Evolutionary conservation across 2,797 vertebrate species (phyloP).

Genomic region (Cercopithecus hamlyni): DNA sequence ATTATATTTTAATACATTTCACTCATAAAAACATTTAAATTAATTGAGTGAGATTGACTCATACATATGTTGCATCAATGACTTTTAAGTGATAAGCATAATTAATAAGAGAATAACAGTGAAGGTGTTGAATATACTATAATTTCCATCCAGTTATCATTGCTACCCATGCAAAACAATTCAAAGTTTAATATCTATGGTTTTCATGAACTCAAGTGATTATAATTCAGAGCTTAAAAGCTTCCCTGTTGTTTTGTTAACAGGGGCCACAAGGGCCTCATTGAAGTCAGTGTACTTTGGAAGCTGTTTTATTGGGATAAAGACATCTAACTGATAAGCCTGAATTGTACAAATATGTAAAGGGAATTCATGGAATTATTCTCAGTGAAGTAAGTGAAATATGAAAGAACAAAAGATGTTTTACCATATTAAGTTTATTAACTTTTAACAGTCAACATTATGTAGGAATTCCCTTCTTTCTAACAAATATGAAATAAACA

Average conservation of each 20-base stretch:
- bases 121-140: not conserved
- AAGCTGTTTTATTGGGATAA: not conserved
- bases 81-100: not conserved
- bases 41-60: not conserved
- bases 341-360: not conserved
- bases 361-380: not conserved
- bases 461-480: not conserved
- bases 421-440: not conserved
- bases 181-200: not conserved
- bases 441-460: not conserved
- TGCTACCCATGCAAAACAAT: not conserved
- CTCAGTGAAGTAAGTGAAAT: not conserved
- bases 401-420: not conserved
- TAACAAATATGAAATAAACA: not conserved
- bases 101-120: not conserved
- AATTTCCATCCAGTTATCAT: not conserved
- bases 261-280: not conserved
- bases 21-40: not conserved
- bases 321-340: not conserved
- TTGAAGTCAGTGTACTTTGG: slow-evolving; percentile 6
- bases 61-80: not conserved
- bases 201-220: not conserved
- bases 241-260: slow-evolving; percentile 50
- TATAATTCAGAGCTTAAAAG: not conserved
- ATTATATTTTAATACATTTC: not conserved